Evolutionary conservation across 2,113 vertebrate species (phyloP).

Genomic region (Thalassarche chlororhynchos): DNA sequence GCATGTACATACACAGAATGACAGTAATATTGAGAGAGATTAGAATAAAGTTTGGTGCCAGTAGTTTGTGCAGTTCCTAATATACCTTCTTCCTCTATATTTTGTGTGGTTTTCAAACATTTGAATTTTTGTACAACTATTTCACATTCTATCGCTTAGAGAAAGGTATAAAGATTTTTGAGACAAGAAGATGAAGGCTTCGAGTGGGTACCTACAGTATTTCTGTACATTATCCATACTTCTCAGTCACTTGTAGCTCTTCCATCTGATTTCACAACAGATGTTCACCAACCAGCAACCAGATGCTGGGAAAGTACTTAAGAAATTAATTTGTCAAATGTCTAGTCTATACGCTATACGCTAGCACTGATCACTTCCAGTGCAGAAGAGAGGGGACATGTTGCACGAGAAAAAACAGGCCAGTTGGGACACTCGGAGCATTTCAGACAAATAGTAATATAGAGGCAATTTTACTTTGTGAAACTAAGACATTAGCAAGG

Average conservation of each 20-base stretch:
- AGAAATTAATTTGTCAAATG: not conserved
- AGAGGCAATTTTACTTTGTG: not conserved
- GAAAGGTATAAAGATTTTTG: not conserved
- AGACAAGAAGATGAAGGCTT: not conserved
- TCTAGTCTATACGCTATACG: not conserved
- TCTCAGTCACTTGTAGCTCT: not conserved
- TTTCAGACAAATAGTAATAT: not conserved
- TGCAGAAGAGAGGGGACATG: not conserved
- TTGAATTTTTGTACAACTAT: not conserved
- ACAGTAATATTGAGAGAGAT: not conserved
- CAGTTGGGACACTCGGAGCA: accelerated
- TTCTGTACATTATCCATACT: not conserved
- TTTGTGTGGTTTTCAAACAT: not conserved
- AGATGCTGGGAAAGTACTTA: not conserved
- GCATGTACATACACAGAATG: not conserved
- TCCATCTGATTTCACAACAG: not conserved
- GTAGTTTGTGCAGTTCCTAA: not conserved
- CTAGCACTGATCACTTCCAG: not conserved
- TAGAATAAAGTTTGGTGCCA: not conserved
- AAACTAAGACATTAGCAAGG: not conserved
- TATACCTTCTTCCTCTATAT: not conserved
- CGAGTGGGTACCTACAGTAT: not conserved
- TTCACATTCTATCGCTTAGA: not conserved
- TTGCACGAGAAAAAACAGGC: not conserved
- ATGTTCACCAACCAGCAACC: not conserved